Evolutionary conservation across 2,797 vertebrate species (phyloP), one percentile per base, ranked within the genome.

Genomic region (Catamblyrhynchus diadema): DNA sequence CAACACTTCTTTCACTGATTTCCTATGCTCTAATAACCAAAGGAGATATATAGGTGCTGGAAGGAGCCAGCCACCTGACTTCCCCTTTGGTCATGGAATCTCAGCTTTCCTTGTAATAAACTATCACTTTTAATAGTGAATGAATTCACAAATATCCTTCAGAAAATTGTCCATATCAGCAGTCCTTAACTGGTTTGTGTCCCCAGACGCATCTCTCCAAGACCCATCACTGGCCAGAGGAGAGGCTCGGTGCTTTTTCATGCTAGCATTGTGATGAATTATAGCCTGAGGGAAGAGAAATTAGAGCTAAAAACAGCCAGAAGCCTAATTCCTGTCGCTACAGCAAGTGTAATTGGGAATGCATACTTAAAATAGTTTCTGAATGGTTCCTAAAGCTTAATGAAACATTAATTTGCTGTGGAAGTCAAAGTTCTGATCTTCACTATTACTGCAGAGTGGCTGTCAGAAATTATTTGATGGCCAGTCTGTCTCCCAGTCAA

Each of bases 401-500:
- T 81, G 72, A 87, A 77, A 65, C n/a, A 70, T 75, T 72, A 67
- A 75, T 74, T 88, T 88, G 27, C 62, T 32, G 57, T 51, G 18
- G 82, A 77, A 78, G 25, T 81, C 15, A 15, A 62, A 32, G 39
- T 79, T 93, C 35, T 81, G 71, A 73, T 93, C 42, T 48, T 77
- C 23, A 79, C 71, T 2, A 2, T 54, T 78, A 70, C 37, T 0
- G 0, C 24, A 25, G 32, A 82, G 53, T 74, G 57, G 22, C 59
- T 95, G 47, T 59, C 67, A 91, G 93, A 95, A 94, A 80, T 79
- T 54, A 94, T 67, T 28, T 66, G 57, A 45, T 60, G 54, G 23
- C 45, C 33, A 39, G 32, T 30, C 28, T 57, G 3, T 53, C 33
- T 86, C 61, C 64, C 66, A 78, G 20, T 9, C 3, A 16, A 57